phyloP scores from a whole-genome alignment of 2,113 vertebrate species.

The Ochotona princeps region DNA sequence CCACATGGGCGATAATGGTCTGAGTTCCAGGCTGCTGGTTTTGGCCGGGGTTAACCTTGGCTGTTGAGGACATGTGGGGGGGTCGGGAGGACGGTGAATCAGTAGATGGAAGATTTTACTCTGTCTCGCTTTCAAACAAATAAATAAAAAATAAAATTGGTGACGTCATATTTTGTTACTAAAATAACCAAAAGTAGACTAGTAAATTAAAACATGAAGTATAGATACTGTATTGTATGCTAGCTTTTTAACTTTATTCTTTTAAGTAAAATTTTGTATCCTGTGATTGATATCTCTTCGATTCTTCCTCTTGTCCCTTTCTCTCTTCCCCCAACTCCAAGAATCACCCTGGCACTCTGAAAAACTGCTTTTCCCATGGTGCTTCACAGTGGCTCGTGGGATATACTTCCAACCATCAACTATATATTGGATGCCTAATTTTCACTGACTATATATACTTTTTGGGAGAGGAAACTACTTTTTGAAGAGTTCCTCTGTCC shows the following conservation, averaged over 20 bases:
- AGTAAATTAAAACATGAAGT: not conserved
- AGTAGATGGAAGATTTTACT: too few species aligned
- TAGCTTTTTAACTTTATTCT: not conserved
- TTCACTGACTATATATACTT: not conserved
- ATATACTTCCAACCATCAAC: not conserved
- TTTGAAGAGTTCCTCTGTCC: not conserved
- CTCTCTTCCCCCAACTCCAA: not conserved
- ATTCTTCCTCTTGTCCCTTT: not conserved
- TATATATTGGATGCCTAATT: not conserved
- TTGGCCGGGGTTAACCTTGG: too few species aligned
- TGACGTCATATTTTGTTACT: too few species aligned
- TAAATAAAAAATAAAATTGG: too few species aligned
- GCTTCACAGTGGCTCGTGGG: not conserved
- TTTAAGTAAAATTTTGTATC: not conserved
- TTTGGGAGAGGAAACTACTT: not conserved
- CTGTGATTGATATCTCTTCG: not conserved
- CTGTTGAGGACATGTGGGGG: too few species aligned
- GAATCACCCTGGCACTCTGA: not conserved
- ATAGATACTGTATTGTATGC: not conserved
- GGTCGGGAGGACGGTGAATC: too few species aligned
- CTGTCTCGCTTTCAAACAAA: too few species aligned
- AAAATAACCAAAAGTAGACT: too few species aligned
- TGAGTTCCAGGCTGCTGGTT: too few species aligned
- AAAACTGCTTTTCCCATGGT: not conserved
- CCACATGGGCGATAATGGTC: too few species aligned